Evolutionary conservation across 37 sponge, comb jelly and placozoan genomes (phyloP).

Genomic region (Amphimedon queenslandica): DNA sequence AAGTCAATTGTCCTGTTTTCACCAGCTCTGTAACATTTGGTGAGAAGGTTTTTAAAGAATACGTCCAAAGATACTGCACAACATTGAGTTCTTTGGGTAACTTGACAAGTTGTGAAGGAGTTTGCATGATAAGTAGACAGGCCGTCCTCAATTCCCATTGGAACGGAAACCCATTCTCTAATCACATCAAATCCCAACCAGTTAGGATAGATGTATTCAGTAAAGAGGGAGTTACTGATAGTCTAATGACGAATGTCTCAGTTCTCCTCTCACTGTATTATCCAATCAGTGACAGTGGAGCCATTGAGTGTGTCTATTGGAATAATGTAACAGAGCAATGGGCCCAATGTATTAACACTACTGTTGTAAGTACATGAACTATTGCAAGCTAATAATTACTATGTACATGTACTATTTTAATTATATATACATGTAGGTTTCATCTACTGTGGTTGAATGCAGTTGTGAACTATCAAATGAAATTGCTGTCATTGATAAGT

Average conservation of each 20-base stretch:
- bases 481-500: constrained; percentile 38
- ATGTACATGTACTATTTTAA: too few species aligned
- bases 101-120: not conserved
- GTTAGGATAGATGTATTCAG: constrained; percentile 13
- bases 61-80: not conserved
- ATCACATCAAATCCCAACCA: constrained; percentile 15
- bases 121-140: constrained; percentile 11
- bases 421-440: too few species aligned
- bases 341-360: constrained; percentile 17
- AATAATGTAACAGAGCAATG: not conserved
- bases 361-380: not conserved
- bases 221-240: not conserved
- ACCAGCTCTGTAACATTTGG: not conserved
- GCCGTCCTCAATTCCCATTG: constrained; percentile 18
- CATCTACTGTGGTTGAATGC: not conserved
- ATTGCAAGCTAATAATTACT: too few species aligned
- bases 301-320: constrained; percentile 34
- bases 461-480: constrained; percentile 19
- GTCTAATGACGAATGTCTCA: not conserved
- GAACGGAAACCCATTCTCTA: constrained; percentile 23
- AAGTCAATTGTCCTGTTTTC: not conserved
- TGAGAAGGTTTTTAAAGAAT: not conserved
- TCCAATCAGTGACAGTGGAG: not conserved
- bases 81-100: not conserved
- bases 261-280: not conserved